Evolutionary conservation across 30 jellyfish, hydroid and myxozoan genomes (phyloP), one percentile per base, ranked within the genome.

Genomic region (Hydra vulgaris): DNA sequence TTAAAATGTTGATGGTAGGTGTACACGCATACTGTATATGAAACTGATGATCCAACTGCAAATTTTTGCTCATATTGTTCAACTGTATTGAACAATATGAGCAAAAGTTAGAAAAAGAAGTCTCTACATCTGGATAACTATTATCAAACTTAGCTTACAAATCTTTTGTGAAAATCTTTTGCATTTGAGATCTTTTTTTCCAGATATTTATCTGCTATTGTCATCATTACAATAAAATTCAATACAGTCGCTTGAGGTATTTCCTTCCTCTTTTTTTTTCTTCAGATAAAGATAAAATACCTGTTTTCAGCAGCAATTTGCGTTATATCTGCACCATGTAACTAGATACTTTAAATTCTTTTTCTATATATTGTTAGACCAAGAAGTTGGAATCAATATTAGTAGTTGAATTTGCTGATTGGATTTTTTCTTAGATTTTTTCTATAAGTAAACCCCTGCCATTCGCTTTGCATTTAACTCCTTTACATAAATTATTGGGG

Each of bases 11-110:
- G 91, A 71, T 86, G 90, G 7, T 5, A 71, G 25, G 87, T 74
- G 68, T 90, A 86, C 21, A 79, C 82, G 61, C 95, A 86, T 52
- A 86, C 86, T 7, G 89, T 77, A 40, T 86, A 90, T 21, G 95
- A 53, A 18, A 85, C 86, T 18, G 87, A 53, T 20, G 72, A 61
- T 24, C 86, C 87, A 21, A 70, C 95, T 23, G 74, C n/a, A n/a
- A n/a, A n/a, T n/a, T n/a, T n/a, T n/a, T n/a, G n/a, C n/a, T n/a
- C n/a, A n/a, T n/a, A n/a, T n/a, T n/a, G 20, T 72, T 83, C 54
- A 86, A 80, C 90, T 82, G 73, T 73, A 71, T 86, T 4, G 95
- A 82, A n/a, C 95, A 22, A 69, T 77, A 61, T 21, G 79, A 18
- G 74, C 95, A 79, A 23, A 80, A 86, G 53, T 68, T 86, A 3